Base-by-base conservation (phyloP, 2,113 vertebrate genomes). In the Hippocampus abdominalis region DNA sequence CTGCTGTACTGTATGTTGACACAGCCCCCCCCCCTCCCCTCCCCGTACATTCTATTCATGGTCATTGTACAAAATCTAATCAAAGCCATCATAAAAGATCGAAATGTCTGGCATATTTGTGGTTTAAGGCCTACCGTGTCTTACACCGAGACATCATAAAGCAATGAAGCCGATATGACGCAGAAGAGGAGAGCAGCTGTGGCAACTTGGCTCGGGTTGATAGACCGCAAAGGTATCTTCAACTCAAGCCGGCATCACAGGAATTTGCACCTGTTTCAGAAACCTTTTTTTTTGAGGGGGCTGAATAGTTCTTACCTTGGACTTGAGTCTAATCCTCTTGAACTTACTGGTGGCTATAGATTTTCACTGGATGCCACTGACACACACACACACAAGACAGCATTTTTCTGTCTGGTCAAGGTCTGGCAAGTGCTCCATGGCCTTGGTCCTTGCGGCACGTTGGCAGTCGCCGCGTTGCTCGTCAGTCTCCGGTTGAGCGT, bases 221-320 rank as follows among this genome's bases (percentile, higher is more conserved):
- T 68, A 77, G 75, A 84, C 70, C 73, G 76, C 79, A 84, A 54
- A 66, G 62, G 64, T 68, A 64, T 84, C 81, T 67, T 18, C 82
- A 82, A 69, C 65, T 63, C 70, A 81, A 18, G 4, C 68, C 84
- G 84, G 90, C 81, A 92, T 91, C 71, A 36, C 73, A 88, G 90
- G 90, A 93, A 92, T 93, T 89, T 92, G 90, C 91, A 93, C 90
- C 90, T 91, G 91, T 89, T 88, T 56, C 16, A 9, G 64, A 87
- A 75, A 78, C 69, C 54, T 63, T n/a, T 3, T 64, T 21, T 20
- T 20, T 49, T 20, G 16, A 3, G 1, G 13, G 42, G 42, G 18
- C 32, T 6, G 32, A 36, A 36, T 36, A 36, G 32, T 53, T 23
- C n/a, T 54, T 54, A 11, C 51, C 51, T 32, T 4, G 27, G 12